Percentiles rank a stretch among this genome's conserved stretches.
phyloP scores from a whole-genome alignment of 2,113 vertebrate genomes.

The Silurus meridionalis region DNA sequence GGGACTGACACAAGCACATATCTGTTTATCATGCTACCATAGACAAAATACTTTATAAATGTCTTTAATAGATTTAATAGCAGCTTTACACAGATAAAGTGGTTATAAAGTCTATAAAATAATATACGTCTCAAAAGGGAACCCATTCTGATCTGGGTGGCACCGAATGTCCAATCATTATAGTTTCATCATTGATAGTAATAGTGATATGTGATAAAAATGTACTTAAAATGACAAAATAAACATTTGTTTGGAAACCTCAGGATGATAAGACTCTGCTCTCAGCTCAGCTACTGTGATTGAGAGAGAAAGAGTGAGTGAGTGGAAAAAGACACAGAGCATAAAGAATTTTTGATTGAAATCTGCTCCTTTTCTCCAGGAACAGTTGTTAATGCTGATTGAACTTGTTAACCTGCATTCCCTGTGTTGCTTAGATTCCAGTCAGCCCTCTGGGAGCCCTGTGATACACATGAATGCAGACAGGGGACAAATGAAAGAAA shows the following conservation, averaged over 20 bases:
- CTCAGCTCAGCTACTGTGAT: background rate
- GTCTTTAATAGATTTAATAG: background rate
- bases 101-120: no score
- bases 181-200: no score
- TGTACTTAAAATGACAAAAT: background rate
- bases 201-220: background rate
- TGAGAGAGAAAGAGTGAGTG: background rate
- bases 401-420: conserved; percentile 25
- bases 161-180: no score
- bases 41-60: no score
- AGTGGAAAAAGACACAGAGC: background rate
- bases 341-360: conserved; percentile 28
- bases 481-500: background rate
- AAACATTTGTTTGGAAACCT: background rate
- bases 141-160: no score
- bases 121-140: no score
- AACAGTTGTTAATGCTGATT: conserved; percentile 30
- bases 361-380: conserved; percentile 22
- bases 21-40: no score
- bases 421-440: conserved; percentile 23
- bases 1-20: no score
- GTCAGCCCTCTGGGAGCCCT: background rate
- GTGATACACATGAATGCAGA: background rate
- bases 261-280: background rate
- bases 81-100: no score